phyloP scores from a whole-genome alignment of 2,797 vertebrate species.

The Ceryle rudis region DNA sequence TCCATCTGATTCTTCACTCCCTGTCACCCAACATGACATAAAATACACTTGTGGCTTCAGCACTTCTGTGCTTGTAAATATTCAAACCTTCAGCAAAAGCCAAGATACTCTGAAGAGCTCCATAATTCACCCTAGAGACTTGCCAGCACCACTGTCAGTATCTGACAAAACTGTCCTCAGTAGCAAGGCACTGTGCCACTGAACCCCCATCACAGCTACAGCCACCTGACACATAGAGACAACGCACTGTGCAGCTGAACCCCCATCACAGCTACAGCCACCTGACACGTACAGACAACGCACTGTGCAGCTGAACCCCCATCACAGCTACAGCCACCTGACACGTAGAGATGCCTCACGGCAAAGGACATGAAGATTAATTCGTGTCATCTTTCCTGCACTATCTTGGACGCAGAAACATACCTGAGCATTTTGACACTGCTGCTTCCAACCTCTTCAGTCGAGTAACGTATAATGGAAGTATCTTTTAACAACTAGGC shows the following conservation, averaged over 20 bases:
- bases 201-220: neutral
- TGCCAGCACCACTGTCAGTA: neutral
- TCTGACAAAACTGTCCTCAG: neutral
- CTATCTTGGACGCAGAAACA: neutral
- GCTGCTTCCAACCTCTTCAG: neutral
- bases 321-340: no score
- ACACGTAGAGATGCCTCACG: neutral
- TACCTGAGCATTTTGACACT: neutral
- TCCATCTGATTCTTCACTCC: neutral
- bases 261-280: no score
- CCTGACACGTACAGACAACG: no score
- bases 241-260: no score
- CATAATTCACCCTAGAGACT: neutral
- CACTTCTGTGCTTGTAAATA: neutral
- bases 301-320: no score
- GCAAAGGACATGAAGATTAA: neutral
- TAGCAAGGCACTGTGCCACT: neutral
- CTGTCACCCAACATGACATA: neutral
- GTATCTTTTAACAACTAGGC: neutral
- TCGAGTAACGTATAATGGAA: neutral
- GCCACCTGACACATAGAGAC: neutral
- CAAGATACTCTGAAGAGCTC: neutral
- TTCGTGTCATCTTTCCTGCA: neutral
- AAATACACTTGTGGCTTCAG: slow-evolving; percentile 31
- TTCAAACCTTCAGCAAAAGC: neutral